Evolutionary conservation across 2,888 invertebrate species (phyloP).

Genomic region (Beris chalybata): DNA sequence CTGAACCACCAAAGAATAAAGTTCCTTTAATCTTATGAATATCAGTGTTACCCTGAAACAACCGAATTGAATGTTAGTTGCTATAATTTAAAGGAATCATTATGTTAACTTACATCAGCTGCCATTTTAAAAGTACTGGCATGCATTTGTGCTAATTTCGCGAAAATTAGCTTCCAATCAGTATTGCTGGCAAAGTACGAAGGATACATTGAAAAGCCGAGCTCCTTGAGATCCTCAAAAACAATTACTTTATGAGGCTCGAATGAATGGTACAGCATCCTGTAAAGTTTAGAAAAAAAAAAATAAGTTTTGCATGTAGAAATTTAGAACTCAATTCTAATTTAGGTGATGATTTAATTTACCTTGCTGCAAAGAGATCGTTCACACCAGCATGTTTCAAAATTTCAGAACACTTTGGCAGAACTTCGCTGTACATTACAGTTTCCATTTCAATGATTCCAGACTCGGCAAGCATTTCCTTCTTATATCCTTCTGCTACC

Average conservation of each 20-base stretch:
- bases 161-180: slow-evolving; percentile 9
- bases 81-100: background rate
- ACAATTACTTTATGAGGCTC: slow-evolving; percentile 12
- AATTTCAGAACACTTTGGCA: background rate
- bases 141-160: slow-evolving; percentile 19
- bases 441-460: slow-evolving; percentile 10
- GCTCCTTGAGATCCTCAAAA: slow-evolving; percentile 20
- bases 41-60: slow-evolving; percentile 13
- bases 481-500: slow-evolving; percentile 14
- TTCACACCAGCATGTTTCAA: background rate
- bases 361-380: slow-evolving; percentile 6
- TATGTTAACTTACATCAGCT: slow-evolving; percentile 12
- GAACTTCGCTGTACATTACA: slow-evolving; percentile 10
- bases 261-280: slow-evolving; percentile 7
- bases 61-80: background rate
- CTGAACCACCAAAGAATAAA: slow-evolving; percentile 5
- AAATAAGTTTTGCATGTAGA: background rate
- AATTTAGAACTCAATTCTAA: slow-evolving; percentile 1
- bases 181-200: background rate
- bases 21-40: slow-evolving; percentile 4
- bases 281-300: too few relatives aligned
- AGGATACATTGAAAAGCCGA: slow-evolving; percentile 11
- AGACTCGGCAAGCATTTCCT: slow-evolving; percentile 12
- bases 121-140: slow-evolving; percentile 13
- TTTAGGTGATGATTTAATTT: background rate